phyloP scores from a whole-genome alignment of 2,113 vertebrate genomes.

The Muscicapa adusta region DNA sequence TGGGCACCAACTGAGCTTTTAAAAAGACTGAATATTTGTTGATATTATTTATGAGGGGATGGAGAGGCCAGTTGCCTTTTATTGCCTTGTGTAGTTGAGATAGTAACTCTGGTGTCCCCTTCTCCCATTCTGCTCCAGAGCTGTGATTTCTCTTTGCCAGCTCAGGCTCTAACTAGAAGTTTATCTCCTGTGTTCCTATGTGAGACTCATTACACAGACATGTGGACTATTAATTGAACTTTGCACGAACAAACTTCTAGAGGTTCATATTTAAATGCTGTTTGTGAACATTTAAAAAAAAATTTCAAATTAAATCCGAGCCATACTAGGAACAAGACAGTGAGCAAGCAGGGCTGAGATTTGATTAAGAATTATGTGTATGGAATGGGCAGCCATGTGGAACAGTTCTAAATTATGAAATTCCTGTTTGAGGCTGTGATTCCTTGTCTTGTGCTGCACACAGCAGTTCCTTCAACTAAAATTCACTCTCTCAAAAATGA shows the following conservation, averaged over 20 bases:
- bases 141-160: background rate
- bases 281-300: background rate
- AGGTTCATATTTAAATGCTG: background rate
- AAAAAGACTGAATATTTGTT: background rate
- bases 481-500: background rate
- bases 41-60: background rate
- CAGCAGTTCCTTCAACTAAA: background rate
- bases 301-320: constrained; percentile 11
- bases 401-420: constrained; percentile 44
- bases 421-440: background rate
- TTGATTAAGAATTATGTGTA: background rate
- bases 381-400: constrained; percentile 12
- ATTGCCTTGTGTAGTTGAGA: background rate
- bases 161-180: background rate
- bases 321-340: background rate
- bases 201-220: background rate
- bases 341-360: background rate
- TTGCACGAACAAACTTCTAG: background rate
- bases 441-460: background rate
- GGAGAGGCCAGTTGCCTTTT: background rate
- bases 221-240: background rate
- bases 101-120: background rate
- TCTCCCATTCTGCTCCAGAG: background rate
- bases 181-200: background rate
- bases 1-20: background rate